phyloP scores from a whole-genome alignment of 2,888 invertebrate genomes.

The Lamellibrachia satsuma region DNA sequence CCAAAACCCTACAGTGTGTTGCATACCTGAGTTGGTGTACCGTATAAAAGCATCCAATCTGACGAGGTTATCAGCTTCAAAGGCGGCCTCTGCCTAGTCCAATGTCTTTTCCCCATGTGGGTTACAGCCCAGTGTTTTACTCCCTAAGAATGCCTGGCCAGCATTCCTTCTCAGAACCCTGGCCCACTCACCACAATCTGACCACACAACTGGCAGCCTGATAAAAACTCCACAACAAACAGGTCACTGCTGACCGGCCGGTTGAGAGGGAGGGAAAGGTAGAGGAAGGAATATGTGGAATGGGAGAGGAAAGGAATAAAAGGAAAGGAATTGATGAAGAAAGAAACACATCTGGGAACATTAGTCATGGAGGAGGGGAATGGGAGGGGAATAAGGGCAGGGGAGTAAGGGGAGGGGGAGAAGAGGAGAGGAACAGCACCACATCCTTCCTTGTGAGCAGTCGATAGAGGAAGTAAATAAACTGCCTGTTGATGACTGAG shows the following conservation, averaged over 20 bases:
- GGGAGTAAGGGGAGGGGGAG: not conserved
- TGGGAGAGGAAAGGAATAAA: not conserved
- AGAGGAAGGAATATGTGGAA: not conserved
- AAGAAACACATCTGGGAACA: not conserved
- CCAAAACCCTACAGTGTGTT: not conserved
- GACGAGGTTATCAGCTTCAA: not conserved
- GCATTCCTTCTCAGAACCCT: not conserved
- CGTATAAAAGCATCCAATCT: conserved; percentile 10
- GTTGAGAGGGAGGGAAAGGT: not conserved
- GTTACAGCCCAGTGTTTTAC: not conserved
- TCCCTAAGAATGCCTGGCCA: not conserved
- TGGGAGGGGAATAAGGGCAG: not conserved
- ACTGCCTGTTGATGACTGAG: not conserved
- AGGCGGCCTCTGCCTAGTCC: not conserved
- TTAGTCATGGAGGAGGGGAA: not conserved
- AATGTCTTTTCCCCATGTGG: not conserved
- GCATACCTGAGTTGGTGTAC: not conserved
- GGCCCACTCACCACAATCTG: not conserved
- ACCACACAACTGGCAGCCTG: not conserved
- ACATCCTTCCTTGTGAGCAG: not conserved
- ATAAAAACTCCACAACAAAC: conserved; percentile 12
- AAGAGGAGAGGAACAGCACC: not conserved
- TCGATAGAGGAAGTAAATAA: not conserved
- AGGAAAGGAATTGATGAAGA: not conserved
- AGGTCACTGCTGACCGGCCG: not conserved